Conservation (phyloP, 2,888 invertebrate genomes). For the Congeria kusceri region DNA sequence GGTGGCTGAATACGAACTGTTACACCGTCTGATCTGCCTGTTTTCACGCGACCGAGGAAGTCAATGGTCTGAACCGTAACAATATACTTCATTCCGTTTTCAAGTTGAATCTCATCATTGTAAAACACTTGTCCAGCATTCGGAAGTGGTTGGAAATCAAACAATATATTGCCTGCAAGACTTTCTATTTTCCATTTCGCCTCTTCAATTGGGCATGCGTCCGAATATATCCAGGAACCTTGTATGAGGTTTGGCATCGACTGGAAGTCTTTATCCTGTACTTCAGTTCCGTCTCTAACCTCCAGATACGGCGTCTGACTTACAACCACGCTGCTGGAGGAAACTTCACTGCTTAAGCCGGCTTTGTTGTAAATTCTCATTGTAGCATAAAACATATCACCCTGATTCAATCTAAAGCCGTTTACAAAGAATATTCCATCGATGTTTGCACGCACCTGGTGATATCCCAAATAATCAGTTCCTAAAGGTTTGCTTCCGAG, state of each 20-base stretch:
- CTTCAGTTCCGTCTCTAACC: conserved; percentile 61
- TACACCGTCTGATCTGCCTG: conserved; percentile 69
- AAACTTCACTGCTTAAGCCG: conserved; percentile 57
- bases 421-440: conserved; percentile 21
- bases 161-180: conserved; percentile 61
- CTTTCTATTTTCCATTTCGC: conserved; percentile 68
- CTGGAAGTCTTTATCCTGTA: conserved; percentile 65
- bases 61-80: conserved; percentile 63
- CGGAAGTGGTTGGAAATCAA: conserved; percentile 51
- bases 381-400: conserved; percentile 21
- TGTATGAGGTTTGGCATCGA: conserved; percentile 61
- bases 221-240: conserved; percentile 71
- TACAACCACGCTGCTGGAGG: conserved; percentile 66
- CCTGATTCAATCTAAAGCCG: conserved; percentile 17
- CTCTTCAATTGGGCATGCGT: conserved; percentile 66
- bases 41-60: conserved; percentile 59
- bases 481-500: conserved; percentile 38
- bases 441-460: background rate
- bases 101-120: conserved; percentile 67
- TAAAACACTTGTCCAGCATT: conserved; percentile 50
- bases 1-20: conserved; percentile 72
- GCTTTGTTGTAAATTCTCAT: conserved; percentile 68
- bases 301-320: conserved; percentile 59
- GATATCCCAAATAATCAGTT: conserved; percentile 32
- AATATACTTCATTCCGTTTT: conserved; percentile 71